phyloP scores from a whole-genome alignment of 2,113 vertebrate species.

The Variabilichromis moorii region DNA sequence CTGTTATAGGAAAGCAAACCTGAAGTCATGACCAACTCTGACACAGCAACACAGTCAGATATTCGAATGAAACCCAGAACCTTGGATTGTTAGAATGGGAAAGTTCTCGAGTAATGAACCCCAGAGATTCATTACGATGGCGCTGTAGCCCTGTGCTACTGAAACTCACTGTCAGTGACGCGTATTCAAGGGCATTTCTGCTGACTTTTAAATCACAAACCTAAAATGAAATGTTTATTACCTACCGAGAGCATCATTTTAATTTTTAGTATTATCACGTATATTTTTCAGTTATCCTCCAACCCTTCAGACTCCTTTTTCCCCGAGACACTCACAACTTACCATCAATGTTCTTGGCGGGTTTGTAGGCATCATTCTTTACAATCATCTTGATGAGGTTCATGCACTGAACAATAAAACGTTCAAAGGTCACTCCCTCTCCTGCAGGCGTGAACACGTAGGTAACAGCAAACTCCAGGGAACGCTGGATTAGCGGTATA shows the following conservation, averaged over 20 bases:
- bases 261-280: background rate
- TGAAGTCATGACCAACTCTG: background rate
- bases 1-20: background rate
- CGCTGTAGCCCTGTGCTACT: background rate
- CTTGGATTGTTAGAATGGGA: background rate
- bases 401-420: constrained; percentile 97
- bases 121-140: background rate
- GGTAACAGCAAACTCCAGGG: constrained; percentile 91
- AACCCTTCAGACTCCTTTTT: background rate
- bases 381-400: constrained; percentile 98
- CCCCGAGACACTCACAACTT: background rate
- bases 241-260: background rate
- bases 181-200: background rate
- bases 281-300: background rate
- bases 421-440: constrained; percentile 88
- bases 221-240: background rate
- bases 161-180: background rate
- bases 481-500: constrained; percentile 87
- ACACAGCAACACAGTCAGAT: background rate
- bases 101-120: background rate
- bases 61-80: background rate
- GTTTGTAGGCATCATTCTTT: constrained; percentile 95
- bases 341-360: constrained; percentile 94
- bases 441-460: constrained; percentile 92
- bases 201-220: background rate